Conservation (phyloP, 2,113 vertebrate genomes). For the Sinocyclocheilus rhinocerous region DNA sequence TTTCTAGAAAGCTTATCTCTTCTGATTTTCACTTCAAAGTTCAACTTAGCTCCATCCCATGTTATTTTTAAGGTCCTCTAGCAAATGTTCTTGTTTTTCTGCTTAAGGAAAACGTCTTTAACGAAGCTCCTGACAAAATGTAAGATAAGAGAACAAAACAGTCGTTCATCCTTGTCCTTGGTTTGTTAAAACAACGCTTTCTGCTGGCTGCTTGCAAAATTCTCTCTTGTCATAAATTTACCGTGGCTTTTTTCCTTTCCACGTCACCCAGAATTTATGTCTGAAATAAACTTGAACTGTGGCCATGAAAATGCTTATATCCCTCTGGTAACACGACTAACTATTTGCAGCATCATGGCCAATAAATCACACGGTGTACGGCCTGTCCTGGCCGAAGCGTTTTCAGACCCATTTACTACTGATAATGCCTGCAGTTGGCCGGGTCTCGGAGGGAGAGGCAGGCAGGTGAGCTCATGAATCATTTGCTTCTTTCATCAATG, state of each 20-base stretch:
- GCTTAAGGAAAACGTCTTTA: conserved; percentile 43
- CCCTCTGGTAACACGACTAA: conserved; percentile 61
- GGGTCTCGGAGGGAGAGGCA: conserved; percentile 47
- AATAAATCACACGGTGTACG: conserved; percentile 64
- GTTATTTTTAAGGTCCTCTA: conserved; percentile 8
- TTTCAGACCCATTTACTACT: conserved; percentile 70
- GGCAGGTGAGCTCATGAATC: conserved; percentile 66
- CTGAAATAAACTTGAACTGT: conserved; percentile 72
- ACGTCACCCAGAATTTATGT: conserved; percentile 66
- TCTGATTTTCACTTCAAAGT: neutral
- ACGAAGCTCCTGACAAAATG: conserved; percentile 32
- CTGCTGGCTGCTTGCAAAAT: conserved; percentile 62
- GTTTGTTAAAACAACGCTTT: conserved; percentile 64
- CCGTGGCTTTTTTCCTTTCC: conserved; percentile 59
- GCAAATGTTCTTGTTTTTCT: conserved; percentile 10
- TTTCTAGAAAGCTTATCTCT: conserved; percentile 6
- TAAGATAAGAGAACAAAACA: conserved; percentile 51
- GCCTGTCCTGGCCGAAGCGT: conserved; percentile 57
- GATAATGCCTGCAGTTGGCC: conserved; percentile 65
- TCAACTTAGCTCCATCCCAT: neutral
- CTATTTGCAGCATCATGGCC: conserved; percentile 59
- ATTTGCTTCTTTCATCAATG: conserved; percentile 56
- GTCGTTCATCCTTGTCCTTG: conserved; percentile 54
- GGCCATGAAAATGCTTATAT: conserved; percentile 72
- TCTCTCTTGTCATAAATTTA: conserved; percentile 61